A percentile compares a stretch with the other conserved stretches of the same genome.
These are phyloP conservation scores for Lacerta agilis DNA, from an alignment of 2,797 vertebrate species.

Conservation along the genomic window DNA sequence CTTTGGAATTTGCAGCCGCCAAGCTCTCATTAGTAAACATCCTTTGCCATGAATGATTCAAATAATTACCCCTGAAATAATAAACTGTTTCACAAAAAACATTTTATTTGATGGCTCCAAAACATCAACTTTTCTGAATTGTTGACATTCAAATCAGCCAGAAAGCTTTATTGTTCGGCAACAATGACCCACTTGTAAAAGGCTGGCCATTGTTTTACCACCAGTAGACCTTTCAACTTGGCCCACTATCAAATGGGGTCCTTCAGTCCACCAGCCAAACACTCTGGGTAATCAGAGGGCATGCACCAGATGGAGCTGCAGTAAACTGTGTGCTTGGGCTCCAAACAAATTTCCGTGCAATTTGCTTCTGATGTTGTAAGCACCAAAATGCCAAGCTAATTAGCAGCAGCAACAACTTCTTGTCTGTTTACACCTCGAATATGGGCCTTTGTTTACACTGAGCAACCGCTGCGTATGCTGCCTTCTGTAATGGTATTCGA, in stretches of 20 bases:
- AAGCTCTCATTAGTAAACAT: conserved; percentile 91
- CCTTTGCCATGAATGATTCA: conserved; percentile 89
- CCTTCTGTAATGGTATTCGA: conserved; percentile 73
- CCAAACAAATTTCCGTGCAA: conserved; percentile 76
- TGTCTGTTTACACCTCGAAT: conserved; percentile 78
- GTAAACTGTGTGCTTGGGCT: conserved; percentile 77
- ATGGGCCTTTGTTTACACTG: conserved; percentile 71
- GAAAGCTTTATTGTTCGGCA: conserved; percentile 82
- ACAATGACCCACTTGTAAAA: conserved; percentile 84
- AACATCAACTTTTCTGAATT: conserved; percentile 88
- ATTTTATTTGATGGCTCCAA: conserved; percentile 87
- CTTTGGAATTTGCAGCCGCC: conserved; percentile 86
- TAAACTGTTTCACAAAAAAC: conserved; percentile 88
- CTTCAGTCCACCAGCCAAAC: conserved; percentile 76
- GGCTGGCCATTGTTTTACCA: conserved; percentile 85
- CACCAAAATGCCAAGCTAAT: conserved; percentile 79
- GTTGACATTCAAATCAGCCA: conserved; percentile 88
- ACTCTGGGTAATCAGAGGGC: conserved; percentile 81
- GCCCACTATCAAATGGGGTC: conserved; percentile 79
- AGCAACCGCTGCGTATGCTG: conserved; percentile 70
- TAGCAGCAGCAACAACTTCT: conserved; percentile 74
- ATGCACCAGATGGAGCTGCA: conserved; percentile 80
- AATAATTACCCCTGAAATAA: conserved; percentile 93
- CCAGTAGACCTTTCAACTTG: conserved; percentile 84
- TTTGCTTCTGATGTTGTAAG: conserved; percentile 77